Evolutionary conservation across 1,140 invertebrate species (phyloP), one percentile per base, ranked within the genome.

Genomic region (Aphaenogaster floridana): DNA sequence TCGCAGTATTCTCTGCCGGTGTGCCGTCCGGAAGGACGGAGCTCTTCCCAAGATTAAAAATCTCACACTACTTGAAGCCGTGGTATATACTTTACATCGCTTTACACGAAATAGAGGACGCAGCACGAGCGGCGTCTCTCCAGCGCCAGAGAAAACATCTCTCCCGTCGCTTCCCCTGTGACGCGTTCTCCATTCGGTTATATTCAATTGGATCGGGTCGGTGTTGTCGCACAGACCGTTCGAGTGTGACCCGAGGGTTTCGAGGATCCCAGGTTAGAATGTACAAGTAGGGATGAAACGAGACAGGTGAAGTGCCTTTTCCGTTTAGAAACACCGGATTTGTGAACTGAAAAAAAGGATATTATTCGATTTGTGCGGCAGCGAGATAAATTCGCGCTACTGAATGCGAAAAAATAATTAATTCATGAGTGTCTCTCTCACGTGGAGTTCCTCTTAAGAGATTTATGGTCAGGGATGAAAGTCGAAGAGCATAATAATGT

Each of bases 21-120:
- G 54, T 61, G 15, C 42, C 54, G n/a, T 48, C 42, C 54, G 42
- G 80, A 63, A 72, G 39, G 11, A 59, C 39, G 68, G 69, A 76
- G 80, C 80, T 84, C n/a, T 84, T 76, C 42, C 69, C 69, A 63
- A 74, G 80, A 84, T 84, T 84, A 84, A 84, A 84, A 84, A 84
- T 84, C 80, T 84, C 80, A 76, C 57, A 50, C 54, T 39, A 50
- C 69, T 74, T 13, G 69, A 48, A 76, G 42, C 54, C 54, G n/a
- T 39, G 68, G 80, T 83, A 83, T 83, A 83, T 74, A 83, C 80
- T 83, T 83, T 83, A 84, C 80, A 84, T 84, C 54, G 80, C 42
- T 74, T 76, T 84, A 84, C 42, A 71, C 69, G 80, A 84, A 74
- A 76, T 39, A 61, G 17, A 48, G 28, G 54, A 83, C 42, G 21